Percentiles rank a stretch among this genome's conserved stretches.
phyloP scores from a whole-genome alignment of 2,797 vertebrate species.

The Acestrorhynchus altus region DNA sequence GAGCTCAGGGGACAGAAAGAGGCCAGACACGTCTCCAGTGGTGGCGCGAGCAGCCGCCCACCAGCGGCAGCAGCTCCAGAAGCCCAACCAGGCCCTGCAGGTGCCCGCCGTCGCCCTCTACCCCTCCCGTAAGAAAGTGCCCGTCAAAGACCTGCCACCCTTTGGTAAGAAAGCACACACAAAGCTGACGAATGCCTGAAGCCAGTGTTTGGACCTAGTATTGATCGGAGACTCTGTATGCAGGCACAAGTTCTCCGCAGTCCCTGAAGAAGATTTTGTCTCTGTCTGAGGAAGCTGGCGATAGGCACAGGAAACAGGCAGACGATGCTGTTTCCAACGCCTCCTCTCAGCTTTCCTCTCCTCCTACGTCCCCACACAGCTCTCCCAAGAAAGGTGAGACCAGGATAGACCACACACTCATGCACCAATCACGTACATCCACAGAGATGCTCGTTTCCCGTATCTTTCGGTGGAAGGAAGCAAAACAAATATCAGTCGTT shows the following conservation, averaged over 20 bases:
- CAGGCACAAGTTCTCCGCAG: slow-evolving; percentile 97
- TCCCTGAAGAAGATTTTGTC: slow-evolving; percentile 99
- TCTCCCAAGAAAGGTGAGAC: slow-evolving; percentile 96
- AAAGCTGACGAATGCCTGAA: background rate
- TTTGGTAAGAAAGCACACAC: slow-evolving; percentile 84
- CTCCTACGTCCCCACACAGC: slow-evolving; percentile 94
- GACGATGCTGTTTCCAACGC: slow-evolving; percentile 91
- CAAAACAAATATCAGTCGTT: too few species aligned
- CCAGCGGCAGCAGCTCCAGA: slow-evolving; percentile 85
- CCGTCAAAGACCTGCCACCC: slow-evolving; percentile 94
- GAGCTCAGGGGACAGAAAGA: slow-evolving; percentile 87
- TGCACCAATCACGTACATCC: background rate
- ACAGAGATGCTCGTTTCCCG: background rate
- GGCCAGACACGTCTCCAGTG: slow-evolving; percentile 93
- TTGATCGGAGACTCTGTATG: slow-evolving; percentile 19
- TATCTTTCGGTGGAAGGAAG: too few species aligned
- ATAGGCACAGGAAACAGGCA: slow-evolving; percentile 86
- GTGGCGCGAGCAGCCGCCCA: slow-evolving; percentile 89
- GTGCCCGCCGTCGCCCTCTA: slow-evolving; percentile 93
- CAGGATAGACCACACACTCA: slow-evolving; percentile 1
- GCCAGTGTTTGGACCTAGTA: background rate
- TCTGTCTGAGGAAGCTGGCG: slow-evolving; percentile 92
- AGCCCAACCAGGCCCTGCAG: slow-evolving; percentile 88
- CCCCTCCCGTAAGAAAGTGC: slow-evolving; percentile 95
- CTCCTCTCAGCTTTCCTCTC: slow-evolving; percentile 93